These are phyloP conservation scores for Cenopis cana DNA, from an alignment of 2,888 invertebrate species.

Conservation along the genomic window DNA sequence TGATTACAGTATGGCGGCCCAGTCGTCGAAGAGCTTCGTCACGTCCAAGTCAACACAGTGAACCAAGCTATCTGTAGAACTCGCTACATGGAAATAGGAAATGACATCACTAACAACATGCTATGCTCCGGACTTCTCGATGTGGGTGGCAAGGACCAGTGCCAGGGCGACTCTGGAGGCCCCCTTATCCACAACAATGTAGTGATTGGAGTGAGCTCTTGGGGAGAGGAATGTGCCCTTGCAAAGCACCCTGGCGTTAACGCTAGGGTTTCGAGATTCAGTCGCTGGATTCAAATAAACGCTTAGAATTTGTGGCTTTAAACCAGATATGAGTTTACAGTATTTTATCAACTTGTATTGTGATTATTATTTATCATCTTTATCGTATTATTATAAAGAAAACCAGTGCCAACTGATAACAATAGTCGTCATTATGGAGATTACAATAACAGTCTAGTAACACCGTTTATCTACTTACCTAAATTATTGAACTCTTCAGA, in stretches of 20 bases:
- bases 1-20: conserved; percentile 38
- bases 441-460: too few relatives aligned
- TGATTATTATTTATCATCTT: too few relatives aligned
- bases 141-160: conserved; percentile 44
- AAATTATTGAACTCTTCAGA: too few relatives aligned
- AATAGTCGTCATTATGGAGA: too few relatives aligned
- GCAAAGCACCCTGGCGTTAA: conserved; percentile 49
- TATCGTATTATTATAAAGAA: too few relatives aligned
- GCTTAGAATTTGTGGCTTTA: too few relatives aligned
- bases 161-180: conserved; percentile 48
- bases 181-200: conserved; percentile 49
- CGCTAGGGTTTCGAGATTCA: conserved; percentile 46
- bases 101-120: conserved; percentile 31
- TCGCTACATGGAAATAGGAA: conserved; percentile 33
- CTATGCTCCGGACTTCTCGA: conserved; percentile 43
- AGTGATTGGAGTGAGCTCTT: conserved; percentile 48
- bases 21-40: conserved; percentile 44
- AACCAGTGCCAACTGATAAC: too few relatives aligned
- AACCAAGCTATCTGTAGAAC: conserved; percentile 45
- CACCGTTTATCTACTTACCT: too few relatives aligned
- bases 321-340: too few relatives aligned
- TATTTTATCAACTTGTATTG: too few relatives aligned
- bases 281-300: conserved; percentile 49
- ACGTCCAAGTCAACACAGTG: conserved; percentile 46
- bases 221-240: conserved; percentile 45